A percentile compares a stretch with the other conserved stretches of the same genome.
These are phyloP conservation scores for Dolichallabes microphthalmus DNA, from an alignment of 2,113 vertebrate species.

Conservation along the genomic window DNA sequence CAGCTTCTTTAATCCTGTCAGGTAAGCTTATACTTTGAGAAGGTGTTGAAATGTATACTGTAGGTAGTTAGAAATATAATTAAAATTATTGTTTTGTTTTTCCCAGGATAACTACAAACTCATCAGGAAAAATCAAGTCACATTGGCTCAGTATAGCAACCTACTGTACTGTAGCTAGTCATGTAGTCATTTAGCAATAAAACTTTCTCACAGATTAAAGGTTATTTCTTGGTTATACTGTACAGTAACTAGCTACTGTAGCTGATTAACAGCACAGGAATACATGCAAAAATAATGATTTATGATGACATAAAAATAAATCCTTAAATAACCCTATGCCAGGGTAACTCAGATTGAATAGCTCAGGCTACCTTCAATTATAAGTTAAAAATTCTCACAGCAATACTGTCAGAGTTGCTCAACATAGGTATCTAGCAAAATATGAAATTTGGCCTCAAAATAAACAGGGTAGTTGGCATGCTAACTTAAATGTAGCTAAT, in stretches of 20 bases:
- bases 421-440: not conserved
- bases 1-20: not conserved
- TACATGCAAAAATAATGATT: not conserved
- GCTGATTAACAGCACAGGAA: too few relatives aligned
- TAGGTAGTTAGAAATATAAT: too few relatives aligned
- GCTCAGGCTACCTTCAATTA: not conserved
- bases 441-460: not conserved
- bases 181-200: not conserved
- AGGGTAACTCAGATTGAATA: too few relatives aligned
- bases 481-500: not conserved
- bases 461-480: not conserved
- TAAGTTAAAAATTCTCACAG: not conserved
- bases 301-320: not conserved
- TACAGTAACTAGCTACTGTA: not conserved
- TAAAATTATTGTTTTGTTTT: too few relatives aligned
- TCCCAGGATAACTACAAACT: too few relatives aligned
- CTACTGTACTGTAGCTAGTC: too few relatives aligned
- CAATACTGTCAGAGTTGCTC: not conserved
- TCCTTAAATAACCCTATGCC: too few relatives aligned
- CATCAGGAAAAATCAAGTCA: too few relatives aligned
- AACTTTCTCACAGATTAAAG: not conserved
- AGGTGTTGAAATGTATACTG: not conserved
- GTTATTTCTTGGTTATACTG: too few relatives aligned
- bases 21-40: not conserved
- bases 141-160: too few relatives aligned